Percentiles rank a stretch among this genome's conserved stretches.
Conservation (phyloP, 2,888 invertebrate species). For the Cryptophagus acutangulus region DNA sequence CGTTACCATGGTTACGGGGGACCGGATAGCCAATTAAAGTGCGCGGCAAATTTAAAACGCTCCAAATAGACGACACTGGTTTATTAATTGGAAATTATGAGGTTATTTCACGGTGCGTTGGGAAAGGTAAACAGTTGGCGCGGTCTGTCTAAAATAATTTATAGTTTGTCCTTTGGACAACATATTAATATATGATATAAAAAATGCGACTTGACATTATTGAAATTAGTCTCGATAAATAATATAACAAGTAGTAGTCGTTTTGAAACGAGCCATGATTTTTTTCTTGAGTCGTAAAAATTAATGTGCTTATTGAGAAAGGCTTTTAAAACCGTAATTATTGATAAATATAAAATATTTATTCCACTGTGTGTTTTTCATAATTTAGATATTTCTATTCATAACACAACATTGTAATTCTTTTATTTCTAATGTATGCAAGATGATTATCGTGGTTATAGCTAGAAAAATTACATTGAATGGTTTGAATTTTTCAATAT, state of each 20-base stretch:
- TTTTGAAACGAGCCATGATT: too few relatives aligned
- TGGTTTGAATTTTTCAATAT: neutral
- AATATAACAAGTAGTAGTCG: conserved; percentile 4
- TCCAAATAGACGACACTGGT: conserved; percentile 31
- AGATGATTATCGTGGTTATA: conserved; percentile 27
- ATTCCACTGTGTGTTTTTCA: conserved; percentile 28
- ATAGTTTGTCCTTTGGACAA: conserved; percentile 21
- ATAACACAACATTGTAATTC: conserved; percentile 21
- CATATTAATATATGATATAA: conserved; percentile 25
- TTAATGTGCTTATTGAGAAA: too few relatives aligned
- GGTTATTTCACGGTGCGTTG: conserved; percentile 35
- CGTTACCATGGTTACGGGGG: too few relatives aligned
- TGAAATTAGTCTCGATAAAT: conserved; percentile 26
- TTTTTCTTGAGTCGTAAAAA: too few relatives aligned
- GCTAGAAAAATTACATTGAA: neutral
- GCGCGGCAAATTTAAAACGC: too few relatives aligned
- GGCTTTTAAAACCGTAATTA: too few relatives aligned
- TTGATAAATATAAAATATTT: conserved; percentile 1
- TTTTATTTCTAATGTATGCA: conserved; percentile 25
- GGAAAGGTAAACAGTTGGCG: conserved; percentile 31
- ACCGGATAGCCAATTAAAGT: too few relatives aligned
- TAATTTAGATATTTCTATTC: conserved; percentile 37
- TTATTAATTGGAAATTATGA: conserved; percentile 38
- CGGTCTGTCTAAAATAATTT: conserved; percentile 21
- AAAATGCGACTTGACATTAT: conserved; percentile 29